Conservation (phyloP, 1,140 invertebrate genomes). For the Arctopsyche grandis region DNA sequence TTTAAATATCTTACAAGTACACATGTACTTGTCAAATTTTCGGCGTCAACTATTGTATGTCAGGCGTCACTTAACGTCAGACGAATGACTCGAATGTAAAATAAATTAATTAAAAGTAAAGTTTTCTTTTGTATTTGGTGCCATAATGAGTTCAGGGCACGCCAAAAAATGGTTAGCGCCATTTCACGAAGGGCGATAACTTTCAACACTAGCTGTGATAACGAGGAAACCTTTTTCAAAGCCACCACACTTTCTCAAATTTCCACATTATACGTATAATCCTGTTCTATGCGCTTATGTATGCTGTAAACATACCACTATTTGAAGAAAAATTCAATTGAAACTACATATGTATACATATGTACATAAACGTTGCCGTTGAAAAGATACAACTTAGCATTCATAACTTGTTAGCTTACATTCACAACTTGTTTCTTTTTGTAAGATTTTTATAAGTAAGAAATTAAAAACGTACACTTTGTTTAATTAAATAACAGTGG, state of each 20-base stretch:
- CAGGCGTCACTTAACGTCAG: constrained; percentile 7
- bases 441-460: too few relatives aligned
- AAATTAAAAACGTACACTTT: too few relatives aligned
- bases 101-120: constrained; percentile 43
- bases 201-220: not conserved
- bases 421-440: too few relatives aligned
- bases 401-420: too few relatives aligned
- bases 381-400: too few relatives aligned
- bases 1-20: too few relatives aligned
- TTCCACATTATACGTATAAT: not conserved
- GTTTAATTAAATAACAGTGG: too few relatives aligned
- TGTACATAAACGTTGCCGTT: too few relatives aligned
- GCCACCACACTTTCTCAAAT: not conserved
- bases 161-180: constrained; percentile 36
- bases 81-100: constrained; percentile 26
- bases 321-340: too few relatives aligned
- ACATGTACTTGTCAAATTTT: not conserved
- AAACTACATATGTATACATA: too few relatives aligned
- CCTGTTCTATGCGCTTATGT: too few relatives aligned
- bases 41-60: not conserved
- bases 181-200: constrained; percentile 23
- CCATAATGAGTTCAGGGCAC: constrained; percentile 22
- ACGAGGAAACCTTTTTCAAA: not conserved
- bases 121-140: constrained; percentile 28
- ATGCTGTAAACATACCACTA: too few relatives aligned